Percentiles rank a stretch among this genome's conserved stretches.
These are phyloP conservation scores for Melanaphis sacchari DNA, from an alignment of 1,140 invertebrate genomes.

Conservation along the genomic window DNA sequence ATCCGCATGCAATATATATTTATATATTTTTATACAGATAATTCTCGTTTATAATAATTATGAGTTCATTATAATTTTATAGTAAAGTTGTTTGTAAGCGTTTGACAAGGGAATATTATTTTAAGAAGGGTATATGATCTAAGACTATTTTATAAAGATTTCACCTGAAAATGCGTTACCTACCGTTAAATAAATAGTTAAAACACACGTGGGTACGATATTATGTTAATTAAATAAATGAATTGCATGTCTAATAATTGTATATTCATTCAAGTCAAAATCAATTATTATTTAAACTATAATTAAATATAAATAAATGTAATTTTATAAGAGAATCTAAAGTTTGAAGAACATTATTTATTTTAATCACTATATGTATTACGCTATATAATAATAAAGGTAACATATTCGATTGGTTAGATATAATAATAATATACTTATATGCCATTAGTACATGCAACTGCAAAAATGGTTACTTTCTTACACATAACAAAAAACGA, in stretches of 20 bases:
- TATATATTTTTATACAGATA: neutral
- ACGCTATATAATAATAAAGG: neutral
- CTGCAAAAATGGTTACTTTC: no score
- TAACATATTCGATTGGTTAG: neutral
- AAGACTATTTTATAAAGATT: neutral
- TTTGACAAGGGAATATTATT: neutral
- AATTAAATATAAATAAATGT: no score
- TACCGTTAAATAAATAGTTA: neutral
- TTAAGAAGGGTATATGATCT: neutral
- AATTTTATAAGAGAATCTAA: neutral
- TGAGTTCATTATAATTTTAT: neutral
- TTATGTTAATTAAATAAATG: neutral
- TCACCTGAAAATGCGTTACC: neutral
- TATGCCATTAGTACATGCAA: no score
- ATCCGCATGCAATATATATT: no score
- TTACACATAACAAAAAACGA: no score
- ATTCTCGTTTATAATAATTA: neutral
- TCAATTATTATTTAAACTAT: neutral
- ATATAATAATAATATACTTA: neutral
- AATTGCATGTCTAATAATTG: neutral
- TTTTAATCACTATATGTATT: neutral
- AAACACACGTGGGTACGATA: neutral
- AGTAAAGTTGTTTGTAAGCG: neutral
- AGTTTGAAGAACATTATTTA: neutral
- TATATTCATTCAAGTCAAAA: neutral